Conservation (phyloP, 2,797 vertebrate species). For the Aphelocoma californica region DNA sequence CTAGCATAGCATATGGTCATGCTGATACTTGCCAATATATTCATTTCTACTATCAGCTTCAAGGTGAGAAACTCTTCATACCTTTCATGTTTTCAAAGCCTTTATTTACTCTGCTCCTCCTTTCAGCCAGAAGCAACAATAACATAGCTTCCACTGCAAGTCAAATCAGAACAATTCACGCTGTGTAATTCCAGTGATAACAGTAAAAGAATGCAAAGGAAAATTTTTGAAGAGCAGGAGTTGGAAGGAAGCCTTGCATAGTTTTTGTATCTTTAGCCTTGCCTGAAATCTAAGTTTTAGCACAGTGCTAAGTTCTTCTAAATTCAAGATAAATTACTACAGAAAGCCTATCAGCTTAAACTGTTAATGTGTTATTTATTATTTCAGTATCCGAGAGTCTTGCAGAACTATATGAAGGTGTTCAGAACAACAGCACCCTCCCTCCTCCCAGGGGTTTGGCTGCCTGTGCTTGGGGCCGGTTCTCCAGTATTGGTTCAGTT, state of each 20-base stretch:
- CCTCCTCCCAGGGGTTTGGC: background rate
- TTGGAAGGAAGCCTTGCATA: background rate
- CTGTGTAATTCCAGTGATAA: background rate
- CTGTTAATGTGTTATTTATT: background rate
- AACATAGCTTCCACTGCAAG: background rate
- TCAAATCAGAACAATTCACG: background rate
- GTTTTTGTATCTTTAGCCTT: background rate
- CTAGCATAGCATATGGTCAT: background rate
- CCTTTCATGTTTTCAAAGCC: background rate
- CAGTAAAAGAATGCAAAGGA: background rate
- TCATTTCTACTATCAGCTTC: background rate
- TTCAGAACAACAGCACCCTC: background rate
- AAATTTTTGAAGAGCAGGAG: background rate
- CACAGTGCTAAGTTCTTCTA: background rate
- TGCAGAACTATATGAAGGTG: background rate
- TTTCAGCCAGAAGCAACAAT: background rate
- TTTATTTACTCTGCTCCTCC: background rate
- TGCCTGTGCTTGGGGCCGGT: background rate
- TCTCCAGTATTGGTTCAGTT: rapidly evolving
- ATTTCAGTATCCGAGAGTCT: background rate
- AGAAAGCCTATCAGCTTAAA: background rate
- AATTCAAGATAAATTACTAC: background rate
- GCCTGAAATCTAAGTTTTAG: background rate
- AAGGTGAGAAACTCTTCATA: background rate
- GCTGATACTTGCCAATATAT: background rate